phyloP scores from a whole-genome alignment of 2,888 invertebrate genomes.

The Lepidonotus clava region DNA sequence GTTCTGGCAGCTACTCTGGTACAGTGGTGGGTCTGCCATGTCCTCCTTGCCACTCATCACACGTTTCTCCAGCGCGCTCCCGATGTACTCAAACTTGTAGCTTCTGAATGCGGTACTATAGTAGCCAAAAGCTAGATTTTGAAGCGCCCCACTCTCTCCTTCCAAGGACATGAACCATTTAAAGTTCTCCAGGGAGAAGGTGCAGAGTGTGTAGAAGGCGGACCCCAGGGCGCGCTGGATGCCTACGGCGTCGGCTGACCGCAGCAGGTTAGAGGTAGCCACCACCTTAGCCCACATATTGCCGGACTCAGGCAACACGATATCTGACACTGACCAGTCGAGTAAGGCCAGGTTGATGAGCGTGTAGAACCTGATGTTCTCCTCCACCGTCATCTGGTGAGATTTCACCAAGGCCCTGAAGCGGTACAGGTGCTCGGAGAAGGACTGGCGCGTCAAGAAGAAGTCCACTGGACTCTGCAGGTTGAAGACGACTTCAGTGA shows the following conservation, averaged over 20 bases:
- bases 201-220: conserved; percentile 57
- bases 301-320: conserved; percentile 51
- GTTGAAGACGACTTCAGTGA: not conserved
- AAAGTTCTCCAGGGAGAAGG: not conserved
- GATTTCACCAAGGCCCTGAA: conserved; percentile 34
- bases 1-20: not conserved
- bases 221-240: conserved; percentile 62
- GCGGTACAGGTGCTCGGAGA: not conserved
- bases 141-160: conserved; percentile 20
- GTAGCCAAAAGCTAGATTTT: conserved; percentile 55
- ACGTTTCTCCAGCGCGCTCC: not conserved
- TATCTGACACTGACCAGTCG: conserved; percentile 18
- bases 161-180: conserved; percentile 57
- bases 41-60: not conserved
- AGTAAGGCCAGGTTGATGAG: conserved; percentile 52
- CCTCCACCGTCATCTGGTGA: conserved; percentile 6
- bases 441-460: not conserved
- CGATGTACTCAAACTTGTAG: not conserved
- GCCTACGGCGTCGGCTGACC: conserved; percentile 59
- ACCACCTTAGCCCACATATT: conserved; percentile 56
- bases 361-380: conserved; percentile 60
- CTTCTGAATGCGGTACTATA: not conserved
- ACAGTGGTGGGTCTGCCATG: not conserved
- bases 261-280: conserved; percentile 54
- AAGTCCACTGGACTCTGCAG: not conserved